Evolutionary conservation across 2,113 vertebrate species (phyloP).

Genomic region (Aix galericulata): DNA sequence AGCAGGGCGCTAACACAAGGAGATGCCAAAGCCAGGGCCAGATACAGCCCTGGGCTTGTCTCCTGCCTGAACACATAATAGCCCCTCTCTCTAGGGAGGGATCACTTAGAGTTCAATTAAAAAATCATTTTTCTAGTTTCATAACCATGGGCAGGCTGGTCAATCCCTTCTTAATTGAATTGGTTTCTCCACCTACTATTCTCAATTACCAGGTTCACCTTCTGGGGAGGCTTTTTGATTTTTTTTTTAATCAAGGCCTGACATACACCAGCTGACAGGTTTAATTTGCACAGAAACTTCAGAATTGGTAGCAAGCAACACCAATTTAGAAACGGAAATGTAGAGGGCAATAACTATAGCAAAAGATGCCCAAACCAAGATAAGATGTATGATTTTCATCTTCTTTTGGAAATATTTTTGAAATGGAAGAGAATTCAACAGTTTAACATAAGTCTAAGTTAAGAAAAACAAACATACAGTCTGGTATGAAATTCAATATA

Average conservation of each 20-base stretch:
- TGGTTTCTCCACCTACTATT: not conserved
- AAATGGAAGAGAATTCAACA: not conserved
- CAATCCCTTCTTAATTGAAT: not conserved
- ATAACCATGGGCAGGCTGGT: not conserved
- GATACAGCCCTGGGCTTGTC: not conserved
- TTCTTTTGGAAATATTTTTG: not conserved
- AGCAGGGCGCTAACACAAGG: not conserved
- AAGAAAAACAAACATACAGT: not conserved
- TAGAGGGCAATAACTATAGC: not conserved
- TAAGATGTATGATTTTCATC: not conserved
- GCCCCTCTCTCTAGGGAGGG: not conserved
- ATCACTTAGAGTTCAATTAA: not conserved
- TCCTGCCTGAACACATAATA: not conserved
- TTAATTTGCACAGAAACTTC: constrained; percentile 1
- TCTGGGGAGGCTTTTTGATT: not conserved
- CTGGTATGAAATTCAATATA: not conserved
- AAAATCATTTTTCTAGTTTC: not conserved
- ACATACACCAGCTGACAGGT: not conserved
- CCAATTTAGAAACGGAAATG: not conserved
- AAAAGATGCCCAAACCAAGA: not conserved
- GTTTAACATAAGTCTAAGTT: not conserved
- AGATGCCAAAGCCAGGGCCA: not conserved
- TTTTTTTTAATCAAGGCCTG: not conserved
- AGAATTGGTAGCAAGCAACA: not conserved
- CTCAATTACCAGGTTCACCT: not conserved